Base-by-base conservation (phyloP, 2,113 vertebrate species). In the Trichechus manatus region DNA sequence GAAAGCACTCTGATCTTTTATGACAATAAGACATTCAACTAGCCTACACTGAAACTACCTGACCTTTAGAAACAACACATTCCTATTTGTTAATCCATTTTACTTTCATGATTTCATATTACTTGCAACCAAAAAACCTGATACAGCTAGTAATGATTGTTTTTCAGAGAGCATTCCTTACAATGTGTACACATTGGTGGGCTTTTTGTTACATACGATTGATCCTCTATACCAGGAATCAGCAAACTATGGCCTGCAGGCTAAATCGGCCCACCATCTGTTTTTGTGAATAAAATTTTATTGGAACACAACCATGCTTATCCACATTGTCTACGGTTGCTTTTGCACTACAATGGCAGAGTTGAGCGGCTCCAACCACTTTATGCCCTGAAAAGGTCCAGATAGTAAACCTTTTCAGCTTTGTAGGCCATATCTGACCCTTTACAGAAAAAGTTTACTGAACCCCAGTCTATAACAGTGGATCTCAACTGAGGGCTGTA, bases 131-230 rank as follows among this genome's bases (percentile, higher is more conserved):
- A 20, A 0, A 82, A 85, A 68, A 9, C 2, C 22, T 22, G 25
- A 87, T 15, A 68, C 85, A 79, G 25, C 33, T 27, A 50, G 11
- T 29, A 61, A 66, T 53, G 10, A 75, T 11, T 82, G 6, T 61
- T 92, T 64, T 84, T 64, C 82, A 97, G 91, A 83, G 8, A 74
- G 9, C 8, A 74, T 79, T 56, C 50, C 44, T 95, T 70, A 70
- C 68, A 70, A 25, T 79, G 8, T 50, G 15, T 68, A 59, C 53
- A 74, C 75, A 66, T 74, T 70, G 42, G 31, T 13, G 4, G 29
- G 19, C 36, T 33, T 87, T 87, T 13, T 2, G 15, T 9, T 29
- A 84, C 14, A 83, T 44, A 17, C 1, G 53, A 83, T 20, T 17
- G 22, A 22, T 61, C 59, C 22, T 61, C 59, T 22, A 23, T 23